These are phyloP conservation scores for Hyppa rectilinea DNA, from an alignment of 2,888 invertebrate species.

Conservation along the genomic window DNA sequence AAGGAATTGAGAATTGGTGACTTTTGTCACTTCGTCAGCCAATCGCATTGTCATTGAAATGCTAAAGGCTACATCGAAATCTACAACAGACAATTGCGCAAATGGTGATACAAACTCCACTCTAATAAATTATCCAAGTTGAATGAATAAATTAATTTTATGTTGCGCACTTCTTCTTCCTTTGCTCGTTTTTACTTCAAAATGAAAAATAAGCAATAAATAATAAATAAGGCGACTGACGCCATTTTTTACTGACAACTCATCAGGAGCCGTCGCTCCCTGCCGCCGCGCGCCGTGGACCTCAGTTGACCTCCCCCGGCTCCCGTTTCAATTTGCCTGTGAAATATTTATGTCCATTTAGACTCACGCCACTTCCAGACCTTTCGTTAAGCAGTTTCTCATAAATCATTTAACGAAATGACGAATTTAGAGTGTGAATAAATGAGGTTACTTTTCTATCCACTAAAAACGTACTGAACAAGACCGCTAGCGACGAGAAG, in stretches of 20 bases:
- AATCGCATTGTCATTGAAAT: constrained; percentile 55
- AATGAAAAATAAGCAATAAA: constrained; percentile 53
- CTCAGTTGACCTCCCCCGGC: constrained; percentile 43
- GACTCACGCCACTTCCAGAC: constrained; percentile 69
- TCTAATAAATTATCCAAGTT: constrained; percentile 40
- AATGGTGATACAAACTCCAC: constrained; percentile 29
- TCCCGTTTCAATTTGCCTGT: constrained; percentile 74
- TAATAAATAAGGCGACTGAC: constrained; percentile 48
- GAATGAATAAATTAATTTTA: constrained; percentile 48
- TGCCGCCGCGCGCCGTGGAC: constrained; percentile 32
- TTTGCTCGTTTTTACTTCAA: constrained; percentile 34
- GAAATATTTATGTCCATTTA: constrained; percentile 79
- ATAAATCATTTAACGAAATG: constrained; percentile 72
- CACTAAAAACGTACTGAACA: constrained; percentile 12
- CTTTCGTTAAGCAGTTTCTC: constrained; percentile 64
- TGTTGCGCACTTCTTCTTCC: constrained; percentile 26
- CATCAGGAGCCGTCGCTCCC: constrained; percentile 47
- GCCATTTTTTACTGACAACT: constrained; percentile 58
- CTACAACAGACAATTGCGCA: constrained; percentile 27
- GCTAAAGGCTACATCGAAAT: constrained; percentile 38
- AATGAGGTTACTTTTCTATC: constrained; percentile 61
- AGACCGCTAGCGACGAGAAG: neutral
- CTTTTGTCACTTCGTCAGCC: constrained; percentile 51
- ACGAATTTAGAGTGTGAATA: constrained; percentile 65
- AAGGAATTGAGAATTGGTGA: constrained; percentile 58